Percentiles rank a stretch among this genome's conserved stretches.
Evolutionary conservation across 2,113 vertebrate species (phyloP).

Genomic region (Upupa epops): DNA sequence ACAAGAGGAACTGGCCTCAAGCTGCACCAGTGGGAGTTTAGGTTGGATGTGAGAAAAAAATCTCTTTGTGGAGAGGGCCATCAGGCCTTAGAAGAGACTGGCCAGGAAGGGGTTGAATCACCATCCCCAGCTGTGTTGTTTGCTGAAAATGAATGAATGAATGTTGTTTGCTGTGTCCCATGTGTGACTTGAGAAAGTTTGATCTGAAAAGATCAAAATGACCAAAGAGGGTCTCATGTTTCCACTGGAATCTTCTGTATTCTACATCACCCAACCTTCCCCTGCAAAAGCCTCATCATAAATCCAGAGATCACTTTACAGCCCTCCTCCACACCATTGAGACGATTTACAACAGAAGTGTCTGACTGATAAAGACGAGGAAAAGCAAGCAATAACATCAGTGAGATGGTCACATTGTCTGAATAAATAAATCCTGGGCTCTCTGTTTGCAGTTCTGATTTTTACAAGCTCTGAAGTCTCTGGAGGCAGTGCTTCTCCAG

Average conservation of each 20-base stretch:
- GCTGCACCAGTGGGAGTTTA: too few species aligned
- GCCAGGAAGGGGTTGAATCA: too few species aligned
- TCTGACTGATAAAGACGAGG: neutral
- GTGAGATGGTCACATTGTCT: neutral
- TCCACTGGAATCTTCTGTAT: conserved; percentile 39
- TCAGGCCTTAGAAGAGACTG: too few species aligned
- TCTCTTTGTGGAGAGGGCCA: too few species aligned
- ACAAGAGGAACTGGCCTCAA: too few species aligned
- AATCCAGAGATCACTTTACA: conserved; percentile 39
- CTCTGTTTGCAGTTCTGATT: neutral
- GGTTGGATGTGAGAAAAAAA: too few species aligned
- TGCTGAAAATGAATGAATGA: neutral
- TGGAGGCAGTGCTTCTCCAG: neutral
- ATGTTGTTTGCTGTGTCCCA: neutral
- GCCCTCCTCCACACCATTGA: neutral
- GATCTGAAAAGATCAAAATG: conserved; percentile 48
- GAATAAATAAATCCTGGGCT: conserved; percentile 47
- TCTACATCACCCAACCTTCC: conserved; percentile 5
- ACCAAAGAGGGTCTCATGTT: conserved; percentile 31
- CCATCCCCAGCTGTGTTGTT: neutral
- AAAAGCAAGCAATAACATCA: conserved; percentile 38
- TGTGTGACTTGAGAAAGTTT: conserved; percentile 22
- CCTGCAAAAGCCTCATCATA: conserved; percentile 14
- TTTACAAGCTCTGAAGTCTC: neutral
- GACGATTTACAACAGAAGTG: conserved; percentile 20